Percentiles rank a stretch among this genome's conserved stretches.
Evolutionary conservation across 30 jellyfish, hydroid and myxozoan species (phyloP).

Genomic region (Hydra vulgaris): DNA sequence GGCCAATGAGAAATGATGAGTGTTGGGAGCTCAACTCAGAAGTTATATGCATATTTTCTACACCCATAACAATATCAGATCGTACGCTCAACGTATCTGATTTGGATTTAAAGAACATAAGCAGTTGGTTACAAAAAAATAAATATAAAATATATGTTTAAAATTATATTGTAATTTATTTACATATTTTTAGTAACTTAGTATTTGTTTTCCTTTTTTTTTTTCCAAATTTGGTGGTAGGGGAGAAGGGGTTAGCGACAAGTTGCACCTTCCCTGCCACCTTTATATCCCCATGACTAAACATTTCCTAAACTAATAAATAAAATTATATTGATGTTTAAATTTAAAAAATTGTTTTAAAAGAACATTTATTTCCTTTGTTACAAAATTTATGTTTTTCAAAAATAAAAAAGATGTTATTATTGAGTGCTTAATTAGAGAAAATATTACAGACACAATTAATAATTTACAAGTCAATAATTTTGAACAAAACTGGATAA

Average conservation of each 20-base stretch:
- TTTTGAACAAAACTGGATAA: background rate
- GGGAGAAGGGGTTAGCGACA: no score
- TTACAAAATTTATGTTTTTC: background rate
- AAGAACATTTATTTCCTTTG: background rate
- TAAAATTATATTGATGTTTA: no score
- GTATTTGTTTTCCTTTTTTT: no score
- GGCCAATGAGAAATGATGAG: background rate
- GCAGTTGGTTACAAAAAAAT: background rate
- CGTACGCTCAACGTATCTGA: background rate
- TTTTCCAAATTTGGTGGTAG: no score
- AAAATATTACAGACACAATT: background rate
- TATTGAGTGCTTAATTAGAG: background rate
- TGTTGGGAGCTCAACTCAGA: background rate
- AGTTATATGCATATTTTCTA: background rate
- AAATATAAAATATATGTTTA: no score
- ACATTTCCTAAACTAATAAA: no score
- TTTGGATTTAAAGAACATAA: background rate
- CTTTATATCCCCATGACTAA: no score
- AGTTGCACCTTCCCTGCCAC: no score
- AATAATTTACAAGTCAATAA: background rate
- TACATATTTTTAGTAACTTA: background rate
- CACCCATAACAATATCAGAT: background rate
- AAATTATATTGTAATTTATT: no score
- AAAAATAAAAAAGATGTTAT: background rate
- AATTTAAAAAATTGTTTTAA: no score